Evolutionary conservation across 2,797 vertebrate genomes (phyloP).

Genomic region (Podarcis siculus): DNA sequence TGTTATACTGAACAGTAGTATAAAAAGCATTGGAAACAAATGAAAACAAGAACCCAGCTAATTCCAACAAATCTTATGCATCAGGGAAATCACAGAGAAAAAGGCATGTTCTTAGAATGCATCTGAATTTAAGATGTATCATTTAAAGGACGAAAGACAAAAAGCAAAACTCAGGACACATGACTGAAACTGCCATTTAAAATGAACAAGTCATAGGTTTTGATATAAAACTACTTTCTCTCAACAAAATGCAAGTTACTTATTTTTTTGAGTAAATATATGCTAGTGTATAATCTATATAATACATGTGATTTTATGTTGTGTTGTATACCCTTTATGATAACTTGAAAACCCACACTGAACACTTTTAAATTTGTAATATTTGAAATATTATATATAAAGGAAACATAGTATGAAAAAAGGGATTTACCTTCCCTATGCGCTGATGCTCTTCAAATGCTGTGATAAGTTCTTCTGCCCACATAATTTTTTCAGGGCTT

Average conservation of each 20-base stretch:
- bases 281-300: not conserved
- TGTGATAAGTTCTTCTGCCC: constrained; percentile 92
- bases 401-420: constrained; percentile 55
- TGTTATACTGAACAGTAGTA: too few relatives aligned
- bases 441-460: constrained; percentile 93
- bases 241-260: not conserved
- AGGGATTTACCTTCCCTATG: constrained; percentile 92
- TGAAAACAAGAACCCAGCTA: too few relatives aligned
- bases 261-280: not conserved
- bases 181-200: not conserved
- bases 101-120: too few relatives aligned
- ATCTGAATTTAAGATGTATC: not conserved
- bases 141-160: not conserved
- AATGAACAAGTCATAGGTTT: constrained; percentile 3
- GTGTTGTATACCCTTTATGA: not conserved
- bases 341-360: constrained; percentile 13
- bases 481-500: constrained; percentile 88
- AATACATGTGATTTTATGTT: constrained; percentile 3
- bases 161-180: constrained; percentile 1
- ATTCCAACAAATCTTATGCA: too few relatives aligned
- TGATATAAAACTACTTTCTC: constrained; percentile 25
- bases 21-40: too few relatives aligned
- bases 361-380: not conserved
- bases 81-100: too few relatives aligned
- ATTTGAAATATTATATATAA: constrained; percentile 36